Percentiles rank a stretch among this genome's conserved stretches.
These are phyloP conservation scores for Epirrhoe tristata DNA, from an alignment of 2,888 invertebrate species.

Conservation along the genomic window DNA sequence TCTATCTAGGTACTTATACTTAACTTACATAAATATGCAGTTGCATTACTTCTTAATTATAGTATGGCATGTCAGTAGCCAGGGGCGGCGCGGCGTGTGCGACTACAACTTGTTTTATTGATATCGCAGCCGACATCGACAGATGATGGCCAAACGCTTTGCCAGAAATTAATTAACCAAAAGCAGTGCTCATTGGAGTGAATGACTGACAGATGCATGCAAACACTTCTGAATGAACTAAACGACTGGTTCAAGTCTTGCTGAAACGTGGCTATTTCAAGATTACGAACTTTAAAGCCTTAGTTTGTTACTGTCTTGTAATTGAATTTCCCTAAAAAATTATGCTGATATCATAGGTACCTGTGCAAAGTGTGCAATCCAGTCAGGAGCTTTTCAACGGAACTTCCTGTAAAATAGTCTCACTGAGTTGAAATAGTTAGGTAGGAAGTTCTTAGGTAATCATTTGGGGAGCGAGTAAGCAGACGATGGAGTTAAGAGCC, in stretches of 20 bases:
- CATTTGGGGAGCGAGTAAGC: too few relatives aligned
- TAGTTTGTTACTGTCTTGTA: background rate
- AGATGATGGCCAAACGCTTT: background rate
- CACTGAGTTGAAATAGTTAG: too few relatives aligned
- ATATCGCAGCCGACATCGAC: background rate
- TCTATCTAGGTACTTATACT: too few relatives aligned
- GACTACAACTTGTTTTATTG: slow-evolving; percentile 1
- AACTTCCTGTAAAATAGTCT: background rate
- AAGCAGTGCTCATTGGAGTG: background rate
- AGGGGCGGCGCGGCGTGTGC: background rate
- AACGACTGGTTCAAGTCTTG: background rate
- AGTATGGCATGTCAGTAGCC: background rate
- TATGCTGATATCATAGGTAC: background rate
- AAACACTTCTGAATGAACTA: background rate
- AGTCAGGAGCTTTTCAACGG: background rate
- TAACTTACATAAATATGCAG: background rate
- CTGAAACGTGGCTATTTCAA: background rate
- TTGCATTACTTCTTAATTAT: background rate
- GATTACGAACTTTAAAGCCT: background rate
- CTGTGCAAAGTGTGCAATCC: background rate
- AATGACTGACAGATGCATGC: background rate
- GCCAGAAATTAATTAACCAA: background rate
- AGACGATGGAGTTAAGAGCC: too few relatives aligned
- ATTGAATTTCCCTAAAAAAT: background rate
- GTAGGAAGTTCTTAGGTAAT: too few relatives aligned